Base-by-base conservation (phyloP, 2,797 vertebrate species). In the Enteromius treurensis region DNA sequence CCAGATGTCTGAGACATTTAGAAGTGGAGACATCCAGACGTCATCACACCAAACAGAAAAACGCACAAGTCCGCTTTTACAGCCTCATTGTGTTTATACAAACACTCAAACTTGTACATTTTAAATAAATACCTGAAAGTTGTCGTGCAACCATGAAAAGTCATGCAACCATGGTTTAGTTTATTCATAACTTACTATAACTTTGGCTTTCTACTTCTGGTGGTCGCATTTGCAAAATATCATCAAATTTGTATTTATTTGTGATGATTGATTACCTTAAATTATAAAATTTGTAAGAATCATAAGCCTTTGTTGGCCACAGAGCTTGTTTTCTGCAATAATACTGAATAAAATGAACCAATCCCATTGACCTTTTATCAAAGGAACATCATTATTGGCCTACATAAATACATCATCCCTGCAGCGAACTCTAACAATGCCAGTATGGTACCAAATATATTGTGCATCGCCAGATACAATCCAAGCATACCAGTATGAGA, bases 401-500 rank as follows among this genome's bases (percentile, higher is more conserved):
- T 17, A 70, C n/a, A 47, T 4, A n/a, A 40, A 65, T 65, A 65
- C 62, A 65, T 23, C 58, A 60, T 37, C 17, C 64, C 32, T 37
- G 32, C 64, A 65, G 32, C 15, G 17, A 65, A 65, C 62, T 17
- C 5, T 32, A 71, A 9, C 45, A 21, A 70, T 5, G 0, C 1
- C 1, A 51, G 19, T 37, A 37, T 74, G 19, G 10, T 53, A 37
- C 5, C 21, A 60, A 60, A 60, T 26, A 60, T 11, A 60, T 8
- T 26, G 32, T 40, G 37, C 21, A 74, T 64, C 9, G 5, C 21
- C 11, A 42, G 7, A 86, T 19, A 49, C 5, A 83, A 17, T 47
- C 8, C n/a, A 71, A 19, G 14, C 77, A 37, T 91, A 96, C 98
- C 98, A 96, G 96, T 95, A 81, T 96, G 92, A 85, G 96, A 92